These are phyloP conservation scores for Tetramorium simillimum DNA, from an alignment of 1,140 invertebrate genomes.

Conservation along the genomic window DNA sequence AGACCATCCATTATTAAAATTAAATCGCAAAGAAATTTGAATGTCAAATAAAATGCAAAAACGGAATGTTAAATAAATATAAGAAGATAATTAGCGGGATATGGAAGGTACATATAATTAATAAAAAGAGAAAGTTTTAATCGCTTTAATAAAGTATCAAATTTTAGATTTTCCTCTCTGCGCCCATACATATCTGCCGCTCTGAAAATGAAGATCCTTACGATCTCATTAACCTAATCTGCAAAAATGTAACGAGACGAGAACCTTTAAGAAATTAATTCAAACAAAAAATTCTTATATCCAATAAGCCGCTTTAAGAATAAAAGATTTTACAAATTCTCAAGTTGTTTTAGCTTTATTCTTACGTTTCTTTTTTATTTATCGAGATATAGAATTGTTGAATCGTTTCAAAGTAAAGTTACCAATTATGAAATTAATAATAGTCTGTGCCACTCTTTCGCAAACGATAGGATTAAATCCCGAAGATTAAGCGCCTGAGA, in stretches of 20 bases:
- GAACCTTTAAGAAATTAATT: conserved; percentile 16
- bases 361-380: background rate
- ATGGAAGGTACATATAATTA: background rate
- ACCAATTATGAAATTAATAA: conserved; percentile 23
- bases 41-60: too few relatives aligned
- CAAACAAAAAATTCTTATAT: conserved; percentile 4
- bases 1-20: background rate
- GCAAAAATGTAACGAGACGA: conserved; percentile 7
- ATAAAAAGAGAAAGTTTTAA: background rate
- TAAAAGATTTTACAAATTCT: background rate
- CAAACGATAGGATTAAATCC: conserved; percentile 6
- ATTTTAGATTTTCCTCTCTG: background rate
- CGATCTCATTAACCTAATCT: background rate
- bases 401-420: background rate
- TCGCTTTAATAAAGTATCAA: conserved; percentile 16
- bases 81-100: background rate
- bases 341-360: background rate
- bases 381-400: background rate
- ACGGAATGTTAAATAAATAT: background rate
- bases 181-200: background rate
- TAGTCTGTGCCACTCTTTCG: background rate
- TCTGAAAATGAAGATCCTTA: background rate
- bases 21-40: background rate
- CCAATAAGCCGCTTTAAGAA: background rate
- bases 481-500: background rate